phyloP scores from a whole-genome alignment of 2,113 vertebrate genomes.

The Larimichthys polyactis region DNA sequence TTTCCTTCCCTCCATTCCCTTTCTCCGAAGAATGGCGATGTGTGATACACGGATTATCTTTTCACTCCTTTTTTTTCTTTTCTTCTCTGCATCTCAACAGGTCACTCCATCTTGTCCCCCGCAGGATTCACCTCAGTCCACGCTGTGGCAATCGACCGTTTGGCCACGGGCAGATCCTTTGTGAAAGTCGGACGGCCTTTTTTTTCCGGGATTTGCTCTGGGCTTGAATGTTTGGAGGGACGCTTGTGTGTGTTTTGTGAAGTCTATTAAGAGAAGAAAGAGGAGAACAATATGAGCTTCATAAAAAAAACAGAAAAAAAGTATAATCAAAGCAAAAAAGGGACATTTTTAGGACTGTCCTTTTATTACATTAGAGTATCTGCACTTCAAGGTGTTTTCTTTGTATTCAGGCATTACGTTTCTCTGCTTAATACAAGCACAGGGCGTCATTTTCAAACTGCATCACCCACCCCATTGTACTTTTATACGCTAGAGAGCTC shows the following conservation, averaged over 20 bases:
- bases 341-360: neutral
- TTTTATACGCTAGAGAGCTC: constrained; percentile 46
- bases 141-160: constrained; percentile 24
- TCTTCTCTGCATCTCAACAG: constrained; percentile 38
- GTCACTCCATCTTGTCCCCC: constrained; percentile 28
- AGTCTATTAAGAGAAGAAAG: constrained; percentile 51
- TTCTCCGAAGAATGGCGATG: constrained; percentile 8
- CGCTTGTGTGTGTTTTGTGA: constrained; percentile 28
- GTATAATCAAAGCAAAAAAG: neutral
- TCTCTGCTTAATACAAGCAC: constrained; percentile 38
- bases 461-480: constrained; percentile 23
- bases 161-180: constrained; percentile 1
- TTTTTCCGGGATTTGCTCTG: neutral
- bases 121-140: constrained; percentile 27
- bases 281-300: constrained; percentile 27
- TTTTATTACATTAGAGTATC: constrained; percentile 3
- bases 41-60: constrained; percentile 51
- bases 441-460: constrained; percentile 44
- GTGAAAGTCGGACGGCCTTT: constrained; percentile 9
- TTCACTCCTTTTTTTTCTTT: neutral
- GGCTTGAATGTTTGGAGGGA: constrained; percentile 26
- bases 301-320: neutral
- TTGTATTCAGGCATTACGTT: constrained; percentile 29
- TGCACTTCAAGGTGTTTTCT: constrained; percentile 1
- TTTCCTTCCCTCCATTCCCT: constrained; percentile 20